Evolutionary conservation across 2,113 vertebrate genomes (phyloP).

Genomic region (Mus pahari): DNA sequence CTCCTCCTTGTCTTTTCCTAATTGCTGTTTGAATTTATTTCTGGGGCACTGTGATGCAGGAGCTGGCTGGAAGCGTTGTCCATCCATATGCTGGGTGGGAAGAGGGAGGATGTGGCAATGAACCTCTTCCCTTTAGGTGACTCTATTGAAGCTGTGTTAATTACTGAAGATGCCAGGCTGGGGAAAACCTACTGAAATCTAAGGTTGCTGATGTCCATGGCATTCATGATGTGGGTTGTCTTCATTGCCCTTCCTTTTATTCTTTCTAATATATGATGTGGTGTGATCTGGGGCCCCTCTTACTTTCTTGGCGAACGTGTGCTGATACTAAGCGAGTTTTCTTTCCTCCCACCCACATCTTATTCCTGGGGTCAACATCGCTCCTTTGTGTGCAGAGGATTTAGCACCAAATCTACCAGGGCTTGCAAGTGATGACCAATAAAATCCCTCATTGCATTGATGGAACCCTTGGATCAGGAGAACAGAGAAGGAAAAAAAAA

Average conservation of each 20-base stretch:
- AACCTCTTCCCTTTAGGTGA: neutral
- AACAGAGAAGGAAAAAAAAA: neutral
- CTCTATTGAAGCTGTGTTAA: neutral
- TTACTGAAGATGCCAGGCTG: neutral
- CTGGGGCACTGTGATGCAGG: neutral
- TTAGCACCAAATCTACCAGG: neutral
- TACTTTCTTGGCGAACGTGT: neutral
- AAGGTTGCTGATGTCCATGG: neutral
- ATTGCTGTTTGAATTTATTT: slow-evolving; percentile 19
- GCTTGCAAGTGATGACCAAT: neutral
- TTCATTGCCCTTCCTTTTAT: neutral
- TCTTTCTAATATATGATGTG: neutral
- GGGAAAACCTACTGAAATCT: neutral
- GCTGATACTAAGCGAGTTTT: neutral
- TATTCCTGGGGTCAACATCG: neutral
- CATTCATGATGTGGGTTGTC: neutral
- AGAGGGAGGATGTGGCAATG: neutral
- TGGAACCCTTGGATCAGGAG: neutral
- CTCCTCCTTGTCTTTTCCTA: neutral
- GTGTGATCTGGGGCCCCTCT: neutral
- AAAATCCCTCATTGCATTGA: neutral
- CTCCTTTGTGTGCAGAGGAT: neutral
- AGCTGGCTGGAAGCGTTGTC: neutral
- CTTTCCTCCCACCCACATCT: neutral
- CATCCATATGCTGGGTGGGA: neutral